Conservation (phyloP, 2,797 vertebrate species). For the Sebastolobus altivelis region DNA sequence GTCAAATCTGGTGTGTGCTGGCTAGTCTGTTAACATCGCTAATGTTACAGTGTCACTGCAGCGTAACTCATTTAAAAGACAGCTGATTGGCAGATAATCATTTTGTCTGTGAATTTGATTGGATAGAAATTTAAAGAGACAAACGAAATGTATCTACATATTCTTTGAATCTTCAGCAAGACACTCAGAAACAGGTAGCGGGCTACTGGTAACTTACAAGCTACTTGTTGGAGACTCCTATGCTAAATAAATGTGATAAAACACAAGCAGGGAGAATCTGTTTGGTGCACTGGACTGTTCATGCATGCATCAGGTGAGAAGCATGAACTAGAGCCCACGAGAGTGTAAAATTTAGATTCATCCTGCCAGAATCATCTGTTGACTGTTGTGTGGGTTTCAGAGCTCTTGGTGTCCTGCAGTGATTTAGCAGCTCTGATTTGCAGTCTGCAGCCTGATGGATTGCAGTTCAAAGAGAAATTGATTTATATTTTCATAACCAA, state of each 20-base stretch:
- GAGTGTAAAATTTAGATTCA: background rate
- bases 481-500: slow-evolving; percentile 68
- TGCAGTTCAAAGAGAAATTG: slow-evolving; percentile 54
- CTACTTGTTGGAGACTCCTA: background rate
- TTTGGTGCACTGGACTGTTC: background rate
- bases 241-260: background rate
- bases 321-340: background rate
- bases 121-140: too few relatives aligned
- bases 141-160: background rate
- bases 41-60: background rate
- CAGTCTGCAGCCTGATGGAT: slow-evolving; percentile 61
- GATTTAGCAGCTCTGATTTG: slow-evolving; percentile 48
- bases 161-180: background rate
- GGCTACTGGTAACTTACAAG: too few relatives aligned
- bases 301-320: background rate
- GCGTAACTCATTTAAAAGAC: background rate
- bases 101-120: background rate
- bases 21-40: background rate
- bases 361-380: slow-evolving; percentile 3
- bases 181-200: background rate
- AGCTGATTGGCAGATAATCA: background rate
- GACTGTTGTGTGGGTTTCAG: slow-evolving; percentile 15
- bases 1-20: background rate
- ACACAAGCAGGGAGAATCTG: background rate
- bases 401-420: slow-evolving; percentile 26